Evolutionary conservation across 2,797 vertebrate genomes (phyloP).

Genomic region (Phylloscopus collybita): DNA sequence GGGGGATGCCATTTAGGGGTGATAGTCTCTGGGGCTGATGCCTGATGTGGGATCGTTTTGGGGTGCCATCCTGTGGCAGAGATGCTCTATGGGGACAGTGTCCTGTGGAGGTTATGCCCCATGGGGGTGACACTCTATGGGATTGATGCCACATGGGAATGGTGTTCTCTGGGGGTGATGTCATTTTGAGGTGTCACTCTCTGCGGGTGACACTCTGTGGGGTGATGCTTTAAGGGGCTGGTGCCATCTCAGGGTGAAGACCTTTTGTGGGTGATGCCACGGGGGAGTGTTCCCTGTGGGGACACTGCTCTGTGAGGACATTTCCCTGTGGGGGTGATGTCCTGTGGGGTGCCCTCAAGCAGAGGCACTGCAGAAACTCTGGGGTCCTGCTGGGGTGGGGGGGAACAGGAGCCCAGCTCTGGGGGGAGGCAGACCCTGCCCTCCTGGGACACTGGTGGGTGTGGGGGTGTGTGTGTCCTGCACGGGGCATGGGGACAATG

Average conservation of each 20-base stretch:
- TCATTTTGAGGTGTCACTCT: not conserved
- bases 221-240: not conserved
- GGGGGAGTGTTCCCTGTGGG: not conserved
- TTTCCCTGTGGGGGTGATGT: too few species aligned
- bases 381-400: not conserved
- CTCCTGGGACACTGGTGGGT: rapidly evolving
- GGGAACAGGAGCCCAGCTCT: not conserved
- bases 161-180: not conserved
- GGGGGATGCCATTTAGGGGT: not conserved
- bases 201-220: rapidly evolving
- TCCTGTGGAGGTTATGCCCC: not conserved
- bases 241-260: not conserved
- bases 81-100: not conserved
- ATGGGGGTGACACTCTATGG: not conserved
- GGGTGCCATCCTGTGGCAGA: not conserved
- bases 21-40: not conserved
- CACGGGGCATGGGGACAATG: rapidly evolving
- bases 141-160: not conserved
- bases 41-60: not conserved
- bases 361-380: not conserved
- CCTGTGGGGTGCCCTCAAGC: too few species aligned
- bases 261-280: not conserved
- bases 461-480: not conserved
- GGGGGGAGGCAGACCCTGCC: not conserved
- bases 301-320: not conserved